Base-by-base conservation (phyloP, 2,113 vertebrate species). In the Heterocephalus glaber region DNA sequence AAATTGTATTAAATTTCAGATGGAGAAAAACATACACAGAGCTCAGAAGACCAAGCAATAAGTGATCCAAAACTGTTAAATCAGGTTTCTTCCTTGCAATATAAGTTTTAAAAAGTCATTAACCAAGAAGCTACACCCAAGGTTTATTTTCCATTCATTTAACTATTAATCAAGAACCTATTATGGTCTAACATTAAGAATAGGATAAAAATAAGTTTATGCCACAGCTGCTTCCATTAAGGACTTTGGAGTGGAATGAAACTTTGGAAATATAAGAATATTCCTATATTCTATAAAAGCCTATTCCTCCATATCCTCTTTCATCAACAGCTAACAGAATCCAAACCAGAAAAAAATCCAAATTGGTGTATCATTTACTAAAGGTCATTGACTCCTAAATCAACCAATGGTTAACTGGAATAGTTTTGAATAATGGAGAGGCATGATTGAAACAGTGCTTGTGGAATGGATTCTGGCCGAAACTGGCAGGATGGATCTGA, bases 71-170 rank as follows among this genome's bases (percentile, higher is more conserved):
- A 87, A 92, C 22, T 68, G 17, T 35, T 65, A n/a, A 81, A 70
- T 81, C 16, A 65, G 24, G 5, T 88, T 84, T 28, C 76, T 76
- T 96, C 79, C 17, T 61, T 68, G 6, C 22, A 58, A 8, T 30
- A 44, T 26, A 58, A 84, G 28, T 83, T 76, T n/a, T 47, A 54
- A 74, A 94, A 70, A 54, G 77, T 60, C n/a, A 77, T 4, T 58
- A 91, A 70, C 13, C 61, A 96, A 82, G 95, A 82, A 92, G 66
- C 79, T 58, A 90, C 17, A 54, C 12, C 20, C 30, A 41, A 89
- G 63, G 7, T 61, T 66, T 72, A 76, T 60, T 85, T 70, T 44
- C 82, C 26, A 61, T n/a, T 83, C 30, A 68, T 58, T 56, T 80
- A 49, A 86, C 68, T 38, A 88, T 20, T 28, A 80, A 54, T 7